Evolutionary conservation across 1,140 invertebrate genomes (phyloP).

Genomic region (Papilio helenus): DNA sequence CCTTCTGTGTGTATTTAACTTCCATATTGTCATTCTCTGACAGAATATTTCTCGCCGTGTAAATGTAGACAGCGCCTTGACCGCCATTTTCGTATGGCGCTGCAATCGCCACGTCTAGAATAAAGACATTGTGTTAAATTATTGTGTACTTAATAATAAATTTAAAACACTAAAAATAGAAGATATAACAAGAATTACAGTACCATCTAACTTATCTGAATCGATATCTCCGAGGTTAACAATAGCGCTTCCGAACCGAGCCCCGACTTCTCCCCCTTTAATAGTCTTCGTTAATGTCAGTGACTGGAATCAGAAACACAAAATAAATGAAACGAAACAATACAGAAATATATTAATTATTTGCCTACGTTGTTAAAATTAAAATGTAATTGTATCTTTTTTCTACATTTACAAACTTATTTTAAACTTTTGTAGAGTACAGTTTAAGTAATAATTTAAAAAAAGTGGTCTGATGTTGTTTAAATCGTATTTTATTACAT

Average conservation of each 20-base stretch:
- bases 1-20: conserved; percentile 46
- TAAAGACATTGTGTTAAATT: not conserved
- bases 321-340: conserved; percentile 1
- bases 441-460: too few species aligned
- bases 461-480: too few species aligned
- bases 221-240: conserved; percentile 65
- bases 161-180: not conserved
- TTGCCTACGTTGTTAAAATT: too few species aligned
- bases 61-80: conserved; percentile 83
- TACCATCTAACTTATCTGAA: conserved; percentile 64
- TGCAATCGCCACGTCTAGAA: conserved; percentile 83
- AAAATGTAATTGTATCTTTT: too few species aligned
- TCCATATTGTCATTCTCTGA: not conserved
- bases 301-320: conserved; percentile 42
- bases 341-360: not conserved
- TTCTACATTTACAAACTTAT: too few species aligned
- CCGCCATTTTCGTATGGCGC: conserved; percentile 84
- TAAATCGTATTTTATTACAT: too few species aligned
- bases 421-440: too few species aligned
- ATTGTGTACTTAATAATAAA: not conserved
- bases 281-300: conserved; percentile 48
- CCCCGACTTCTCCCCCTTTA: conserved; percentile 45
- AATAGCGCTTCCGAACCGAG: conserved; percentile 63
- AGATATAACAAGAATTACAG: not conserved
- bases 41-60: conserved; percentile 71